Percentiles rank a stretch among this genome's conserved stretches.
Conservation (phyloP, 30 jellyfish, hydroid and myxozoan species). For the Hydra vulgaris region DNA sequence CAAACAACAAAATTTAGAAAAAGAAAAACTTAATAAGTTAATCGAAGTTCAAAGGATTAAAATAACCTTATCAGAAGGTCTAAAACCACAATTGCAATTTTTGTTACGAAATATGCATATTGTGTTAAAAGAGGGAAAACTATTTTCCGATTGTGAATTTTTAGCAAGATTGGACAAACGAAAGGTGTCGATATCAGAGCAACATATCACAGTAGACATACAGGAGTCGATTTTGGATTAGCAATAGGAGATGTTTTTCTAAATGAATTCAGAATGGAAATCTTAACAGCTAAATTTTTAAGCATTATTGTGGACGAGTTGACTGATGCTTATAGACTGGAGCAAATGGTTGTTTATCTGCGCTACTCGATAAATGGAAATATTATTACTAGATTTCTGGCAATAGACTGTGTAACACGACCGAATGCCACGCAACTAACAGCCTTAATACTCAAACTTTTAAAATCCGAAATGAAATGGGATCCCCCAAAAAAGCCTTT, state of each 20-base stretch:
- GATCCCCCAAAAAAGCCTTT: constrained; percentile 6
- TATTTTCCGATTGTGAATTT: background rate
- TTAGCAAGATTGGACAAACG: too few relatives aligned
- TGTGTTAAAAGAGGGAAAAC: constrained; percentile 7
- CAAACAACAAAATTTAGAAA: too few relatives aligned
- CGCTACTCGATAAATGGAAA: constrained; percentile 4
- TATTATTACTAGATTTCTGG: constrained; percentile 4
- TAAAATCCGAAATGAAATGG: background rate
- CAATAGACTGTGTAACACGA: constrained; percentile 6
- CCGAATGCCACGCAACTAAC: constrained; percentile 1
- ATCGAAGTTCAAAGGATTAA: too few relatives aligned
- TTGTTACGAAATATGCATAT: background rate
- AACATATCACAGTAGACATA: too few relatives aligned
- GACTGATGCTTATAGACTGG: background rate
- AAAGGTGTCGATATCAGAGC: too few relatives aligned
- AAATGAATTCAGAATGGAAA: constrained; percentile 2
- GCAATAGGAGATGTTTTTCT: constrained; percentile 1
- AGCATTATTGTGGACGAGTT: background rate
- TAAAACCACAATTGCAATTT: background rate
- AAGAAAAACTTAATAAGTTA: too few relatives aligned
- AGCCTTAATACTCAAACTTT: constrained; percentile 1
- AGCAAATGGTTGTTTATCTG: constrained; percentile 1
- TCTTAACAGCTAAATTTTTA: background rate
- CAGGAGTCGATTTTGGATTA: background rate
- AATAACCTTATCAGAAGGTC: background rate